Evolutionary conservation across 2,113 vertebrate species (phyloP).

Genomic region (Speoplatyrhinus poulsoni): DNA sequence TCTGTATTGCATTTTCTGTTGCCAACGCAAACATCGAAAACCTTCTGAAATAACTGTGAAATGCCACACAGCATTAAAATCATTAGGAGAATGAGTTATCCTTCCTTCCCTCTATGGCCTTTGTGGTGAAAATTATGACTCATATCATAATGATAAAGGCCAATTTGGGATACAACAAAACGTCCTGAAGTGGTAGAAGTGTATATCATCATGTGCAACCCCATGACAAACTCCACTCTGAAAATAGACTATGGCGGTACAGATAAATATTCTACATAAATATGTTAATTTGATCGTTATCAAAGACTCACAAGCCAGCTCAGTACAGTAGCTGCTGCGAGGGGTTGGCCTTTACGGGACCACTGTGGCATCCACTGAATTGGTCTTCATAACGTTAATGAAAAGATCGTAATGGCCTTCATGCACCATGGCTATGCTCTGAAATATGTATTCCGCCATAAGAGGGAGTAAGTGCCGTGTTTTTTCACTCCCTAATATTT

Average conservation of each 20-base stretch:
- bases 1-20: slow-evolving; percentile 4
- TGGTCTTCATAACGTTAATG: neutral
- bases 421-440: slow-evolving; percentile 67
- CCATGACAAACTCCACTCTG: slow-evolving; percentile 28
- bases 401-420: slow-evolving; percentile 68
- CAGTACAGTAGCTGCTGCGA: slow-evolving; percentile 34
- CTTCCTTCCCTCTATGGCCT: neutral
- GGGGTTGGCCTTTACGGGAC: neutral
- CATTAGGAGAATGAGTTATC: slow-evolving; percentile 1
- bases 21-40: slow-evolving; percentile 18
- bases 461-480: slow-evolving; percentile 58
- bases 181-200: slow-evolving; percentile 29
- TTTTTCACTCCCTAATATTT: neutral
- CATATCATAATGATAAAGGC: slow-evolving; percentile 28
- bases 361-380: neutral
- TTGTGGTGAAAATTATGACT: slow-evolving; percentile 47
- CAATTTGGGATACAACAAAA: slow-evolving; percentile 7
- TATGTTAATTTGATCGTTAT: slow-evolving; percentile 14
- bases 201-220: slow-evolving; percentile 18
- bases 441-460: slow-evolving; percentile 46
- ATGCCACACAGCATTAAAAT: slow-evolving; percentile 10
- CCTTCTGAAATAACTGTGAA: neutral
- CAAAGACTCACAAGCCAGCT: slow-evolving; percentile 29
- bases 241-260: neutral
- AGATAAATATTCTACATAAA: neutral